These are phyloP conservation scores for Eristalis intricaria DNA, from an alignment of 2,888 invertebrate species.

Conservation along the genomic window DNA sequence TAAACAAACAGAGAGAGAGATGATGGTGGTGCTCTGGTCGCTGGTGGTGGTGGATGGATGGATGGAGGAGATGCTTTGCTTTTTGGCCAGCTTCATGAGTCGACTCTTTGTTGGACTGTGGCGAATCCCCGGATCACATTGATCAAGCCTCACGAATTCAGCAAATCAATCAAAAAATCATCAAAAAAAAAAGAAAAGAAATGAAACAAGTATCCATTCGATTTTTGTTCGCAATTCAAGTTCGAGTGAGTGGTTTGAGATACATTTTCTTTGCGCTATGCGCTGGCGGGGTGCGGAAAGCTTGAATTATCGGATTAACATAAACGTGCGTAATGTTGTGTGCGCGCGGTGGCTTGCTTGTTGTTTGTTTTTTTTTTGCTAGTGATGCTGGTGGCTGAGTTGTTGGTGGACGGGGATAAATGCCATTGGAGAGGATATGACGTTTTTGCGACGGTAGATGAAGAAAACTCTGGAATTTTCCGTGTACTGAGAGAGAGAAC, in stretches of 20 bases:
- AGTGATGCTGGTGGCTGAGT: background rate
- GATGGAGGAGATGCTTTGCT: slow-evolving; percentile 29
- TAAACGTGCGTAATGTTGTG: slow-evolving; percentile 75
- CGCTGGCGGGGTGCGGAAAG: slow-evolving; percentile 21
- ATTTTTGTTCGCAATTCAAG: background rate
- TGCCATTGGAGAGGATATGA: background rate
- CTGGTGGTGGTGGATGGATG: slow-evolving; percentile 6
- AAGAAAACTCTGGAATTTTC: background rate
- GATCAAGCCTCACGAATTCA: slow-evolving; percentile 5
- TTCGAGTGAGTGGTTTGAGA: background rate
- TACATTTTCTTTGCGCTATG: background rate
- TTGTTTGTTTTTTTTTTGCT: slow-evolving; percentile 10
- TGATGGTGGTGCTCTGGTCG: slow-evolving; percentile 14
- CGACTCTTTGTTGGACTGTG: slow-evolving; percentile 8
- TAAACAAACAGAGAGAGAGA: slow-evolving; percentile 64
- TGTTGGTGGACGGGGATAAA: background rate
- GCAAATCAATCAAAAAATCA: slow-evolving; percentile 49
- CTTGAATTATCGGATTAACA: slow-evolving; percentile 74
- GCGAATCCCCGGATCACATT: slow-evolving; percentile 16
- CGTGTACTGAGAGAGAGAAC: background rate
- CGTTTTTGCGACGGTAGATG: slow-evolving; percentile 30
- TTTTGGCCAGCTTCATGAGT: background rate
- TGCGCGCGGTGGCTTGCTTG: slow-evolving; percentile 63
- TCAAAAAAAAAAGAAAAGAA: background rate
- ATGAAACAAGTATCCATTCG: background rate